Evolutionary conservation across 2,888 invertebrate species (phyloP), one percentile per base, ranked within the genome.

Genomic region (Xanthorhoe spadicearia): DNA sequence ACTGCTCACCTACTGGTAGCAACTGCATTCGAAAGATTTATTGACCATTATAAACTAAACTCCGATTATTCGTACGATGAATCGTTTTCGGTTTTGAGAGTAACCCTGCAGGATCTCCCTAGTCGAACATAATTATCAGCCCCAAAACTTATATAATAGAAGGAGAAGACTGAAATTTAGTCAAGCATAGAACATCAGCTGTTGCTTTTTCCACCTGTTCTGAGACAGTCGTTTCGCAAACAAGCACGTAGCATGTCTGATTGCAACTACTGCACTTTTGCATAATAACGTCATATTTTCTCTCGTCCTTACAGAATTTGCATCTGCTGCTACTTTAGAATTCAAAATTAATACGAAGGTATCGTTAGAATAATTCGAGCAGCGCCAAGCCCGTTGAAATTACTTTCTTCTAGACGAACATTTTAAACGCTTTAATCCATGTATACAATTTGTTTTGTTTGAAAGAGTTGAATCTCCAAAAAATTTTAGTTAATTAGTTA

Each of bases 201-300:
- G 53, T 5, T 61, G 28, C 15, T 51, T 10, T 46, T 46, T 19
- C 59, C 46, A 63, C 50, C 62, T 52, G n/a, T 49, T 43, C 32
- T 48, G 56, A 59, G 56, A 67, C 18, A 53, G 38, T 58, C 35
- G 57, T 61, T 64, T 59, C 70, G 58, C 43, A 61, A 64, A 57
- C 68, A 69, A 70, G 69, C 72, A 71, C 69, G 74, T 68, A 71
- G 61, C 67, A 53, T 66, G 68, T 70, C 69, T 74, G 68, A 74
- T 74, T 71, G 72, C 46, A 64, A 65, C 66, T 66, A 62, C 68
- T 69, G 66, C 69, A 59, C 54, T 70, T 57, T 66, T 57, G 72
- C 66, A 71, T 72, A 71, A 71, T 64, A 60, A 23, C 64, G 60
- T 66, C 54, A 64, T 65, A 64, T 68, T 70, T 68, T 67, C 64